Percentiles rank a stretch among this genome's conserved stretches.
Conservation (phyloP, 1,140 invertebrate genomes). For the Cyphomyrmex costatus region DNA sequence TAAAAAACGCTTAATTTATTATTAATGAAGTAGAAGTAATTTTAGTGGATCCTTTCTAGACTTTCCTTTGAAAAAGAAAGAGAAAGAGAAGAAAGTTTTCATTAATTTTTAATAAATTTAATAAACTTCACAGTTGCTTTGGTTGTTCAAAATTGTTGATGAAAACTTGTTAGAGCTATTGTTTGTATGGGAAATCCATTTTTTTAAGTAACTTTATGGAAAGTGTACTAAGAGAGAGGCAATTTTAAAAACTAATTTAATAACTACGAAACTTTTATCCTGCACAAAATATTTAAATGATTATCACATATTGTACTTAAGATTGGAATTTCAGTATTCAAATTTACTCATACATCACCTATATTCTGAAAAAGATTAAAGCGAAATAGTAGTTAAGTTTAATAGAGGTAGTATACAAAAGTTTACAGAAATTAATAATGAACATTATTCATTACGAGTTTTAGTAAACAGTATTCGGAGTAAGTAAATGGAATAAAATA, state of each 20-base stretch:
- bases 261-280: background rate
- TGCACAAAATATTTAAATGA: slow-evolving; percentile 31
- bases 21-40: background rate
- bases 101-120: slow-evolving; percentile 41
- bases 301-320: slow-evolving; percentile 12
- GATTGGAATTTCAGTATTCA: slow-evolving; percentile 38
- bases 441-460: slow-evolving; percentile 1
- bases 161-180: slow-evolving; percentile 50
- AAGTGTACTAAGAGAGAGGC: background rate
- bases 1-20: background rate
- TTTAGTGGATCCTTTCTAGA: background rate
- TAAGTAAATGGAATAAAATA: slow-evolving; percentile 8
- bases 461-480: background rate
- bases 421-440: background rate
- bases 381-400: background rate
- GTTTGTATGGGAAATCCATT: slow-evolving; percentile 13
- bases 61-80: background rate
- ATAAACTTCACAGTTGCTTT: slow-evolving; percentile 8
- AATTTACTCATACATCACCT: background rate
- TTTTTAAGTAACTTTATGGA: slow-evolving; percentile 20
- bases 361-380: slow-evolving; percentile 26
- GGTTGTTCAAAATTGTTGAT: slow-evolving; percentile 23
- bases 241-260: slow-evolving; percentile 28
- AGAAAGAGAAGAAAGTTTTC: background rate
- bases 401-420: background rate